These are phyloP conservation scores for Kryptolebias marmoratus DNA, from an alignment of 2,113 vertebrate species.

Conservation along the genomic window DNA sequence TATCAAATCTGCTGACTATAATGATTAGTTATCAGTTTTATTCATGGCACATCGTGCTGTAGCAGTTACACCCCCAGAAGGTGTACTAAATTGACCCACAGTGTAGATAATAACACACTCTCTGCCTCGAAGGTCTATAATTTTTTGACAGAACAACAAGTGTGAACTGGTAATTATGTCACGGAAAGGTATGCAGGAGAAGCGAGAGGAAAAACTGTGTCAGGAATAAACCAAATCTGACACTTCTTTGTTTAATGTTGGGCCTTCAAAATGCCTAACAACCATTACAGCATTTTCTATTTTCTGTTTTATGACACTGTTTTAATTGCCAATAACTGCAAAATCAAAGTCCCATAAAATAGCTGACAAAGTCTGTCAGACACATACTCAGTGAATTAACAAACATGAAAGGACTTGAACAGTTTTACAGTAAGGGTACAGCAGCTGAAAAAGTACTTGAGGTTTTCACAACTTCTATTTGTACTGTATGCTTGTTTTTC, in stretches of 20 bases:
- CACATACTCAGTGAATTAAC: not conserved
- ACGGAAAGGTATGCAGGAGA: not conserved
- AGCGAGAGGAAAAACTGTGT: not conserved
- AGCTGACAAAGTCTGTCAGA: not conserved
- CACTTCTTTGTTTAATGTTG: constrained; percentile 12
- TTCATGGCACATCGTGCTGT: not conserved
- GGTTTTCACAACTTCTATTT: not conserved
- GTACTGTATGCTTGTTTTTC: not conserved
- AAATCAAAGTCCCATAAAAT: constrained; percentile 38
- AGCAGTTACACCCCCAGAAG: not conserved
- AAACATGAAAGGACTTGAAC: constrained; percentile 12
- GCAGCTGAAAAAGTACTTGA: constrained; percentile 5
- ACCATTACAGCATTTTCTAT: constrained; percentile 28
- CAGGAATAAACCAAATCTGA: not conserved
- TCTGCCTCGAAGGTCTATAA: not conserved
- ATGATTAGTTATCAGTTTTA: constrained; percentile 8
- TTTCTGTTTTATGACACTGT: constrained; percentile 1
- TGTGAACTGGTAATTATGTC: not conserved
- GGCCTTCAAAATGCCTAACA: constrained; percentile 9
- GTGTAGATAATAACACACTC: not conserved
- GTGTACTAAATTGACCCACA: not conserved
- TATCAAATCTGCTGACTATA: not conserved
- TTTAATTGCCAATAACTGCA: constrained; percentile 24
- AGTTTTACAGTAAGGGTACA: not conserved
- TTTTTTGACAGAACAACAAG: constrained; percentile 1